Evolutionary conservation across 2,888 invertebrate genomes (phyloP), one percentile per base, ranked within the genome.

Genomic region (Blastobasis adustella): DNA sequence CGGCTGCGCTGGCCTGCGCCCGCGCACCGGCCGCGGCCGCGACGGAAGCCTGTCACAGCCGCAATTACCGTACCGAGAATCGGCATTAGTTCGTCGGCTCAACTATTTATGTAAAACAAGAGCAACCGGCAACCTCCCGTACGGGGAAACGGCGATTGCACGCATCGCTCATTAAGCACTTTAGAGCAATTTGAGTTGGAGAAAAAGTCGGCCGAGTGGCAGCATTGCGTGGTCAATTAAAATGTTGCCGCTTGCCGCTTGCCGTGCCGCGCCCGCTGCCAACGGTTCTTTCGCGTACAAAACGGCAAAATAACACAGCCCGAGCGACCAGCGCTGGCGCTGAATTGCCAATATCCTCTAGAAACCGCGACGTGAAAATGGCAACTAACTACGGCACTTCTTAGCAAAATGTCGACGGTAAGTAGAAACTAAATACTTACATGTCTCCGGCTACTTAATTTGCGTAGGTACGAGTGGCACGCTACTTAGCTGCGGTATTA

Each of bases 81-180:
- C 83, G 76, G 83, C 78, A 86, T 87, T 88, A 87, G 88, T 85
- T 84, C 73, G 76, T 73, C 73, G 75, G 73, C 72, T 79, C 76
- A 85, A 87, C 88, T 88, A 88, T 88, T 86, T 87, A 85, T 80
- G 86, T 86, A 85, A 85, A 88, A 88, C 81, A 86, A 84, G 85
- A 85, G 76, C 81, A 67, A 50, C 44, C 44, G 84, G 76, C 81
- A 75, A 77, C 73, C 73, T 79, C 79, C 71, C 71, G 81, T 87
- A 87, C 84, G 83, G 83, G 84, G 87, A 87, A 88, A 85, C 83
- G 76, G 71, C 82, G 77, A 86, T 85, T 79, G 88, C 88, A 88
- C 88, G 88, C 88, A 88, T 86, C 86, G 73, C 86, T 86, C 84
- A 88, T 88, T 88, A 88, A 87, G 88, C 83, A 88, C 87, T 88